phyloP scores from a whole-genome alignment of 2,113 vertebrate genomes.

The Toxotes chatareus region DNA sequence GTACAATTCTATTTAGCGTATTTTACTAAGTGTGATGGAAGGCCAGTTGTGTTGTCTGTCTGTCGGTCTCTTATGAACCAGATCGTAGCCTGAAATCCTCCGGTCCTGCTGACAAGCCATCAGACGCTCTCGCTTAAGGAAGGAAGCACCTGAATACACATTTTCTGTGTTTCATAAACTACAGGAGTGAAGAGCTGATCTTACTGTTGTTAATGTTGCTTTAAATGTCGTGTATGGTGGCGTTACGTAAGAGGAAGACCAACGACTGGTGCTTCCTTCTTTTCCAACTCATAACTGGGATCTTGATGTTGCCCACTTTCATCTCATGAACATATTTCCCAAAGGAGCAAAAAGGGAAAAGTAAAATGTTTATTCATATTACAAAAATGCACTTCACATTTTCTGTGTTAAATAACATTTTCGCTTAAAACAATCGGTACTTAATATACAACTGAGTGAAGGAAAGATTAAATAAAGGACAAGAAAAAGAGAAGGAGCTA shows the following conservation, averaged over 20 bases:
- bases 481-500: not conserved
- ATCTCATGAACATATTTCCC: not conserved
- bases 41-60: not conserved
- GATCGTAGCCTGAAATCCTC: not conserved
- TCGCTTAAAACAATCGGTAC: not conserved
- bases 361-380: not conserved
- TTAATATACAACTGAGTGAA: not conserved
- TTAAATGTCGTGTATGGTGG: not conserved
- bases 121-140: not conserved
- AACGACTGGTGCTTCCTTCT: not conserved
- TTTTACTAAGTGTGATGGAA: not conserved
- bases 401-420: not conserved
- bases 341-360: not conserved
- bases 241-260: not conserved
- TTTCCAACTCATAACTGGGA: not conserved
- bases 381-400: too few species aligned
- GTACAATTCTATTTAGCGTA: not conserved
- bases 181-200: not conserved
- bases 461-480: not conserved
- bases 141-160: not conserved
- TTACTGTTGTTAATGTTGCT: not conserved
- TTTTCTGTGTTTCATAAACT: not conserved
- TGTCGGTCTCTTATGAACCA: not conserved
- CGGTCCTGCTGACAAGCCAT: not conserved
- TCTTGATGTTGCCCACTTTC: not conserved